Percentiles rank a stretch among this genome's conserved stretches.
Evolutionary conservation across 2,888 invertebrate genomes (phyloP).

Genomic region (Deilephila elpenor): DNA sequence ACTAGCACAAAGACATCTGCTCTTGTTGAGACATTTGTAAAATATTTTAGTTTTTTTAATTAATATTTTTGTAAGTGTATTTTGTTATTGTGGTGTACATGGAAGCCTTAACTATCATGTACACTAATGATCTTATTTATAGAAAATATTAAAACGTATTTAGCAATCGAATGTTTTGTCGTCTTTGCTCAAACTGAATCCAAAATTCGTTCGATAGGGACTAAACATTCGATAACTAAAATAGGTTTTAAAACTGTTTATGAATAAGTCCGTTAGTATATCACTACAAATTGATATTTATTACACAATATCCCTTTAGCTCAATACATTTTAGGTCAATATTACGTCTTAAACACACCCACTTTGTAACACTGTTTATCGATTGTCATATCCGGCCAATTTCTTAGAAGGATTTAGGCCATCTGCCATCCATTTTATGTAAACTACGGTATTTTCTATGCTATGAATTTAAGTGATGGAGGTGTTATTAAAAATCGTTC

Average conservation of each 20-base stretch:
- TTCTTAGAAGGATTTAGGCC: slow-evolving; percentile 17
- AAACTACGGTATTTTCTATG: not conserved
- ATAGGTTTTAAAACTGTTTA: no score
- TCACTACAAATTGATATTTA: not conserved
- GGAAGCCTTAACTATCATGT: not conserved
- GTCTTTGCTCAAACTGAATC: no score
- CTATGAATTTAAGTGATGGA: not conserved
- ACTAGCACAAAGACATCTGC: no score
- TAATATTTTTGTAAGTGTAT: not conserved
- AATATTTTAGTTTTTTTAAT: no score
- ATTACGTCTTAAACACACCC: not conserved
- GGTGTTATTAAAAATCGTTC: not conserved
- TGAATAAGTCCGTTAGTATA: no score
- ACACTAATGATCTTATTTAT: no score
- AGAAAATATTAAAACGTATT: not conserved
- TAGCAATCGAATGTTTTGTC: no score
- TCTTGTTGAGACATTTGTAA: no score
- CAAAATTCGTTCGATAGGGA: no score
- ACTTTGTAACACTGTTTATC: not conserved
- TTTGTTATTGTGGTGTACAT: not conserved
- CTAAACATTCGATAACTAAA: no score
- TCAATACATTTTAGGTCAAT: not conserved
- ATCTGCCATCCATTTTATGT: not conserved
- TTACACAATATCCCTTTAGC: not conserved
- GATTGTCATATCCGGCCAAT: slow-evolving; percentile 21